Percentiles rank a stretch among this genome's conserved stretches.
phyloP scores from a whole-genome alignment of 2,888 invertebrate species.

The Galeopsomyia nigrocyanea region DNA sequence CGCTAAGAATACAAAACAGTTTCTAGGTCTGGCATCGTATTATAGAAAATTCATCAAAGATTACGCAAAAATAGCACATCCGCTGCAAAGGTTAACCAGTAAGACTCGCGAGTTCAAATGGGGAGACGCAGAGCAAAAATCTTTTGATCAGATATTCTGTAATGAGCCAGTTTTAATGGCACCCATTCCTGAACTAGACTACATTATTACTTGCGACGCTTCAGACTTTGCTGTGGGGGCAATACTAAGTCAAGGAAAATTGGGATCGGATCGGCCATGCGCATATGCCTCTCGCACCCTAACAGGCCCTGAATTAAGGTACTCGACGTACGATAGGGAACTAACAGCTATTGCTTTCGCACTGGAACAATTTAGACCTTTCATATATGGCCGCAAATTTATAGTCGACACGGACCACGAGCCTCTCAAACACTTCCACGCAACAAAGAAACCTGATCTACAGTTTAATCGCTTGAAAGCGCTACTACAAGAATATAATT shows the following conservation, averaged over 20 bases:
- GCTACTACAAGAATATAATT: slow-evolving; percentile 28
- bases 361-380: slow-evolving; percentile 35
- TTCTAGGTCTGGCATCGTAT: slow-evolving; percentile 35
- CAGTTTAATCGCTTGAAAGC: slow-evolving; percentile 33
- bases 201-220: slow-evolving; percentile 43
- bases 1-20: slow-evolving; percentile 31
- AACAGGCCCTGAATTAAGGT: slow-evolving; percentile 13
- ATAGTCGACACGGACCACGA: slow-evolving; percentile 41
- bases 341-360: slow-evolving; percentile 33
- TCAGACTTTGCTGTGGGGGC: slow-evolving; percentile 34
- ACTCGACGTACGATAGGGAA: slow-evolving; percentile 42
- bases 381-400: slow-evolving; percentile 39
- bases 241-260: slow-evolving; percentile 33
- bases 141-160: slow-evolving; percentile 44
- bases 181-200: slow-evolving; percentile 29
- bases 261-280: slow-evolving; percentile 30
- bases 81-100: slow-evolving; percentile 26
- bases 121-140: slow-evolving; percentile 10
- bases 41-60: slow-evolving; percentile 46
- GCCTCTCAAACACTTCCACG: slow-evolving; percentile 39
- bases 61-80: slow-evolving; percentile 37
- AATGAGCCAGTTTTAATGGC: slow-evolving; percentile 30
- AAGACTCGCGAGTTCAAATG: neutral
- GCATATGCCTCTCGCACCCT: slow-evolving; percentile 30
- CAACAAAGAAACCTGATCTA: slow-evolving; percentile 19